Percentiles rank a stretch among this genome's conserved stretches.
Evolutionary conservation across 2,113 vertebrate species (phyloP).

Genomic region (Meles meles): DNA sequence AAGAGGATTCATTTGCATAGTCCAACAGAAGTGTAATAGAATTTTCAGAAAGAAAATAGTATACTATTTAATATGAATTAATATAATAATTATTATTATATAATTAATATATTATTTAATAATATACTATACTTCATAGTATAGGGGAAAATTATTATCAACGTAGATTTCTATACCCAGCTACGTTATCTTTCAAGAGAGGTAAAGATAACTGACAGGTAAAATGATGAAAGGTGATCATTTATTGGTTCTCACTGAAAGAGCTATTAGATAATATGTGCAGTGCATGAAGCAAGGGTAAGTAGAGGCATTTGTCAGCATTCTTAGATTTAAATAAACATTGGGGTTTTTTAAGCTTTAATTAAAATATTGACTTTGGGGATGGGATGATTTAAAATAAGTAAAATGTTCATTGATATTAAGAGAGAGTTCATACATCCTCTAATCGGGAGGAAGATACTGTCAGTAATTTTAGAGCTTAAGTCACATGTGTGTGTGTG

Average conservation of each 20-base stretch:
- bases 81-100: too few relatives aligned
- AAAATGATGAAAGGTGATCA: background rate
- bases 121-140: background rate
- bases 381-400: background rate
- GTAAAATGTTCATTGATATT: background rate
- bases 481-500: background rate
- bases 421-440: background rate
- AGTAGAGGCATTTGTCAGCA: background rate
- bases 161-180: background rate
- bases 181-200: background rate
- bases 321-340: background rate
- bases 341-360: background rate
- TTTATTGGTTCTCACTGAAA: background rate
- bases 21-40: background rate
- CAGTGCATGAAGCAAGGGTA: background rate
- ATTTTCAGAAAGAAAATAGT: background rate
- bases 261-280: background rate
- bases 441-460: background rate
- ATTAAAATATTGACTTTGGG: background rate
- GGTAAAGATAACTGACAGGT: background rate
- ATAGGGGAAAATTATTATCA: background rate
- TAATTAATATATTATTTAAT: too few relatives aligned
- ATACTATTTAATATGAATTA: too few relatives aligned
- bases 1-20: background rate
- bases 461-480: slow-evolving; percentile 25